A percentile compares a stretch with the other conserved stretches of the same genome.
These are phyloP conservation scores for Papilio polyxenes DNA, from an alignment of 1,140 invertebrate species.

Conservation along the genomic window DNA sequence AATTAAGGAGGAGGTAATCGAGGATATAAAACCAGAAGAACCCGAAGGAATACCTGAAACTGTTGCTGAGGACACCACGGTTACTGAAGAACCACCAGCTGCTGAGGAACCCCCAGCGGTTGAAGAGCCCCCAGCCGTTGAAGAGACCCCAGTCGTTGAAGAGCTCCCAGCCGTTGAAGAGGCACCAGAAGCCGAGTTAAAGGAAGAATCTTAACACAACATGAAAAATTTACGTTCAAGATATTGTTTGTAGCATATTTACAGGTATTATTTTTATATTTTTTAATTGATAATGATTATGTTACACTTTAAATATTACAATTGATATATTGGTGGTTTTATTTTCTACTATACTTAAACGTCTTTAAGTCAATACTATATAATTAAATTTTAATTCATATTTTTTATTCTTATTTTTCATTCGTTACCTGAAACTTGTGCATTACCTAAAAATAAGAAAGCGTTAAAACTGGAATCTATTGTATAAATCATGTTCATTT, in stretches of 20 bases:
- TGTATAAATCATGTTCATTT: not conserved
- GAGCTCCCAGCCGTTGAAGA: conserved; percentile 32
- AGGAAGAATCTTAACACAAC: conserved; percentile 1
- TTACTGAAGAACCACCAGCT: conserved; percentile 22
- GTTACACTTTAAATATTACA: conserved; percentile 7
- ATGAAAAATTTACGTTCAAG: not conserved
- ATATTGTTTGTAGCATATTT: not conserved
- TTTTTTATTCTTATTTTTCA: not conserved
- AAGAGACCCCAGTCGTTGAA: conserved; percentile 26
- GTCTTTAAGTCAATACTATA: too few relatives aligned
- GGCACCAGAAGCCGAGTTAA: conserved; percentile 35
- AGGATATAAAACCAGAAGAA: conserved; percentile 36
- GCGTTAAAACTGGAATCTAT: not conserved
- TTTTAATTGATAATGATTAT: conserved; percentile 9
- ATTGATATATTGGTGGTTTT: not conserved
- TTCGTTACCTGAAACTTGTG: not conserved
- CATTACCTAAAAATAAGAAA: not conserved
- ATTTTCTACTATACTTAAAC: not conserved
- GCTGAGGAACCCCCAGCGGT: conserved; percentile 11
- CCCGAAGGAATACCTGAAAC: conserved; percentile 26
- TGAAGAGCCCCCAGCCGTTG: conserved; percentile 28
- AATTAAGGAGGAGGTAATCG: conserved; percentile 36
- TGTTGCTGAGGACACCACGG: conserved; percentile 4
- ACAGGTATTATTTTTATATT: conserved; percentile 7
- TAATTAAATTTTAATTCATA: not conserved